Conservation (phyloP, 1,140 invertebrate genomes). For the Chironomus striatipennis region DNA sequence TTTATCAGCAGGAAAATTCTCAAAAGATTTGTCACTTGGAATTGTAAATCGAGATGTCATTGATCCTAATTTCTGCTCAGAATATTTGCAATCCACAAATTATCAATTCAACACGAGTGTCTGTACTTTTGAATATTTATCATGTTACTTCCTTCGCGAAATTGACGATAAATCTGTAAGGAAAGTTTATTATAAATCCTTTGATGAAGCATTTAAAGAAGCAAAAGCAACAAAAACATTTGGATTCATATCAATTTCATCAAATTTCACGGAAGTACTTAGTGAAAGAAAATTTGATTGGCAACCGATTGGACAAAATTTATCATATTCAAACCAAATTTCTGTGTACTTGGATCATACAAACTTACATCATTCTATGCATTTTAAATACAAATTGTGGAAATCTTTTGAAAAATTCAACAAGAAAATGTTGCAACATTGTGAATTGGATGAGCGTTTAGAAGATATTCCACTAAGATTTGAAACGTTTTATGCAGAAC, state of each 20-base stretch:
- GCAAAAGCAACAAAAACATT: constrained; percentile 53
- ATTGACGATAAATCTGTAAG: constrained; percentile 35
- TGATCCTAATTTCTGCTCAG: constrained; percentile 32
- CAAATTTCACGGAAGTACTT: constrained; percentile 65
- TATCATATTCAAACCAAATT: too few relatives aligned
- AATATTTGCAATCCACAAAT: constrained; percentile 32
- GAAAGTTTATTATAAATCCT: constrained; percentile 34
- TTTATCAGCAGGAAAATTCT: constrained; percentile 67
- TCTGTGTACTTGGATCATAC: constrained; percentile 41
- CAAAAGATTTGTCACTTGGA: constrained; percentile 59
- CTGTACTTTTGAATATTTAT: constrained; percentile 40
- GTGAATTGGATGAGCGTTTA: constrained; percentile 45
- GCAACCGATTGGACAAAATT: constrained; percentile 46
- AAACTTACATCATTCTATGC: constrained; percentile 59
- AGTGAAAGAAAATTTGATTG: constrained; percentile 44
- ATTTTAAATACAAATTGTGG: constrained; percentile 51
- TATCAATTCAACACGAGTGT: constrained; percentile 33
- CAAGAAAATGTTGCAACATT: constrained; percentile 46
- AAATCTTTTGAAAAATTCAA: constrained; percentile 54
- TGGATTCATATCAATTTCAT: constrained; percentile 60
- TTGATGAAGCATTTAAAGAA: constrained; percentile 48
- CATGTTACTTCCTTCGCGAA: constrained; percentile 42
- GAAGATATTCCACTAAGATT: constrained; percentile 53
- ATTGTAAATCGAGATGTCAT: constrained; percentile 64
- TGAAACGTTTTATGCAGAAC: constrained; percentile 48